Evolutionary conservation across 2,113 vertebrate species (phyloP).

Genomic region (Oenanthe melanoleuca): DNA sequence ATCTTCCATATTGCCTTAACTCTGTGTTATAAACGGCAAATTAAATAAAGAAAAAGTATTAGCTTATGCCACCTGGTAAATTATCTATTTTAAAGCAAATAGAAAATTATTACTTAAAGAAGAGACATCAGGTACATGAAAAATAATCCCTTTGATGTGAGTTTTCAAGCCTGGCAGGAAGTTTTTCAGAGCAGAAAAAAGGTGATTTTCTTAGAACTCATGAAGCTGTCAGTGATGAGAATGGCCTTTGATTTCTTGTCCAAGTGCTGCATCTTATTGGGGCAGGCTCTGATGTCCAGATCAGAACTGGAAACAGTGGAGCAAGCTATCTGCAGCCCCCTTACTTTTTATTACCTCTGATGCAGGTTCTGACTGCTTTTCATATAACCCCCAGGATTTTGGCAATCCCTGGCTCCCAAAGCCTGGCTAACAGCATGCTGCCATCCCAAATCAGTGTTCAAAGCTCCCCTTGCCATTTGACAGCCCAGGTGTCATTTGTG

Average conservation of each 20-base stretch:
- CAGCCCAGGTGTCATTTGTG: not conserved
- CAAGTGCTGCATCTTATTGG: not conserved
- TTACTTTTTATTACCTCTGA: accelerated
- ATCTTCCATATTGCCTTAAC: not conserved
- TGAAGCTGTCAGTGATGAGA: accelerated
- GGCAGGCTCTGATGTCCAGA: not conserved
- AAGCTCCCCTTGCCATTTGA: not conserved
- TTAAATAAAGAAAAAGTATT: not conserved
- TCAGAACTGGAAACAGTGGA: not conserved
- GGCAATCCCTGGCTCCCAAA: not conserved
- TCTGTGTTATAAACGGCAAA: not conserved
- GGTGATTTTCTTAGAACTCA: not conserved
- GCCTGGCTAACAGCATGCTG: accelerated
- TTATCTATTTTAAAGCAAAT: not conserved
- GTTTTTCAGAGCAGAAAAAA: not conserved
- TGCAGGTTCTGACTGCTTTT: not conserved
- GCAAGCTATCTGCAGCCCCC: not conserved
- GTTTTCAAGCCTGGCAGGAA: not conserved
- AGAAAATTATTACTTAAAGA: not conserved
- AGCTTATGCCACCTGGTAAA: not conserved
- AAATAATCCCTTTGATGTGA: not conserved
- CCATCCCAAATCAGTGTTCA: not conserved
- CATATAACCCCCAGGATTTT: accelerated
- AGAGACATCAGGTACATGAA: not conserved
- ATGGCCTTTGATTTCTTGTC: not conserved